Percentiles rank a stretch among this genome's conserved stretches.
Evolutionary conservation across 1,140 invertebrate genomes (phyloP).

Genomic region (Augochlora pura): DNA sequence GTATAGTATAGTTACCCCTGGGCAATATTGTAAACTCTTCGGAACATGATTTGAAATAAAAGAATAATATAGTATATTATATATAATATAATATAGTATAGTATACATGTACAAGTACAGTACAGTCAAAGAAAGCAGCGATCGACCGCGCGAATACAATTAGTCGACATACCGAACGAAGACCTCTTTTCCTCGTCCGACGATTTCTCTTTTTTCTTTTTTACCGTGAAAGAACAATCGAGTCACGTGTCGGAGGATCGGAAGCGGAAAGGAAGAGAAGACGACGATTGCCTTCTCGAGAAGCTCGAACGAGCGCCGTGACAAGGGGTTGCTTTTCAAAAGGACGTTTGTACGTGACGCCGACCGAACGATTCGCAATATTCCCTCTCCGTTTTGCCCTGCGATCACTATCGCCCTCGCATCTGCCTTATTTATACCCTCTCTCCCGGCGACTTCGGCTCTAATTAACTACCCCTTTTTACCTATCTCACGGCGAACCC

Average conservation of each 20-base stretch:
- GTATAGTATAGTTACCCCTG: no score
- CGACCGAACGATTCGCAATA: slow-evolving; percentile 40
- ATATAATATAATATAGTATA: no score
- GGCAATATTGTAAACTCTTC: no score
- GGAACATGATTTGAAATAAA: no score
- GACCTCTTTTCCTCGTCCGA: no score
- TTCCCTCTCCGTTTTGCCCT: slow-evolving; percentile 9
- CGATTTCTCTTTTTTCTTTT: not conserved
- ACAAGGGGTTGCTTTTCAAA: slow-evolving; percentile 44
- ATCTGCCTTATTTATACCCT: slow-evolving; percentile 28
- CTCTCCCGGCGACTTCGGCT: not conserved
- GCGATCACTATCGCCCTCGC: slow-evolving; percentile 17
- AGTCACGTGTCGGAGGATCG: slow-evolving; percentile 50
- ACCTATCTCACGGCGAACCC: not conserved
- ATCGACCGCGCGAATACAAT: no score
- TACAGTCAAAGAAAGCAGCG: no score
- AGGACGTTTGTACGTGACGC: slow-evolving; percentile 58
- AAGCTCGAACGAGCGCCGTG: slow-evolving; percentile 27
- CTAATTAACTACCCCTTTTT: slow-evolving; percentile 36
- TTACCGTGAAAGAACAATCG: slow-evolving; percentile 51
- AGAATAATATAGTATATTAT: no score
- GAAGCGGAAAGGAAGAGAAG: slow-evolving; percentile 31
- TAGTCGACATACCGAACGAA: no score
- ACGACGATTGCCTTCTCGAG: slow-evolving; percentile 51
- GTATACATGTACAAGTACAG: no score